A percentile compares a stretch with the other conserved stretches of the same genome.
Evolutionary conservation across 2,797 vertebrate genomes (phyloP).

Genomic region (Poeciliopsis gracilis): DNA sequence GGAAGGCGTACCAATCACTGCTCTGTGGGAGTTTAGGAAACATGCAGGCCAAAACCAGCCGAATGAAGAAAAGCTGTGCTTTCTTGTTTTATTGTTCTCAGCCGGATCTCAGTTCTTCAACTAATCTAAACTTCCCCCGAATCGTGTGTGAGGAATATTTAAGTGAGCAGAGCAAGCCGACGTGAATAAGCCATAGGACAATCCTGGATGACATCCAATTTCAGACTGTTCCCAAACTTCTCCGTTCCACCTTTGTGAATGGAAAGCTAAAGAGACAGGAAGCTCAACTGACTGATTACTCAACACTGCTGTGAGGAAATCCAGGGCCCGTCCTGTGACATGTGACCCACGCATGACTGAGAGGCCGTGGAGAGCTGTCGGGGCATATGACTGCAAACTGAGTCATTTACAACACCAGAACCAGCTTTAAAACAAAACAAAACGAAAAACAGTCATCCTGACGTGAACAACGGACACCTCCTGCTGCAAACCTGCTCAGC

Average conservation of each 20-base stretch:
- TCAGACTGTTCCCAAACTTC: not conserved
- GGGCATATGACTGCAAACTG: slow-evolving; percentile 35
- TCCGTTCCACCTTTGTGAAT: slow-evolving; percentile 4
- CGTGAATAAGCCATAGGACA: not conserved
- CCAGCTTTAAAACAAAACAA: not conserved
- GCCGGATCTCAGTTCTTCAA: too few relatives aligned
- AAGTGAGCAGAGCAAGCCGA: not conserved
- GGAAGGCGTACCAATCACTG: slow-evolving; percentile 2
- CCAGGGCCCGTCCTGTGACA: slow-evolving; percentile 76
- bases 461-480: not conserved
- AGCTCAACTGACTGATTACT: slow-evolving; percentile 42
- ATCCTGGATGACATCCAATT: not conserved
- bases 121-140: too few relatives aligned
- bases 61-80: not conserved
- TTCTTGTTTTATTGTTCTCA: not conserved
- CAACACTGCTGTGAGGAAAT: slow-evolving; percentile 83
- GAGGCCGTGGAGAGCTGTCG: slow-evolving; percentile 54
- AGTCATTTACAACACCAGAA: slow-evolving; percentile 31
- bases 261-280: slow-evolving; percentile 1
- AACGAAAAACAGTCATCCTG: not conserved
- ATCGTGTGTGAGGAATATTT: not conserved
- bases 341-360: slow-evolving; percentile 94
- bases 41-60: not conserved
- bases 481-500: not conserved
- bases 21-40: slow-evolving; percentile 1